Evolutionary conservation across 1,140 invertebrate species (phyloP), one percentile per base, ranked within the genome.

Genomic region (Polypedilum pembai): DNA sequence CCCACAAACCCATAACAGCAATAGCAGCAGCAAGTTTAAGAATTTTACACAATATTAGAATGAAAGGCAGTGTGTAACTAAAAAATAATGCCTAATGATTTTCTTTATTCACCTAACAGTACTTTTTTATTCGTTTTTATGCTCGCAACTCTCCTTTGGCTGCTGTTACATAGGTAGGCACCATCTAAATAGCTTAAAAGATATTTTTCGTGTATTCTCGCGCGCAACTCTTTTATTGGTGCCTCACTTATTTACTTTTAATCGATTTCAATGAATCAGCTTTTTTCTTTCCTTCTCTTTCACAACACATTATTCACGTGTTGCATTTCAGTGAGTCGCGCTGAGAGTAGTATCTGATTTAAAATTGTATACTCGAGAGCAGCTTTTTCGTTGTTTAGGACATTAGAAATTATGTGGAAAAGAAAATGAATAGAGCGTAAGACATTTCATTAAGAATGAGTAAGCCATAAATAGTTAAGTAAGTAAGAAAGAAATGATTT

Each of bases 191-290:
- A 56, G 15, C 45, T 56, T 56, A 56, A 56, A 12, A 56, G 45
- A 12, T 12, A 56, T 56, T 56, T 56, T 56, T 56, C 45, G 45
- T 56, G 45, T 56, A 12, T 56, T 56, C 45, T 56, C 4, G 45
- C 45, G 45, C 45, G 45, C 45, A 56, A n/a, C 45, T 33, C 24
- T n/a, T 56, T 56, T 56, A 56, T 56, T 56, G 45, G 45, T 56
- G 45, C 45, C 45, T 56, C 65, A 15, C n/a, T 56, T 56, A 56
- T 56, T 3, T 56, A 56, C 8, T 56, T 56, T 69, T 69, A 69
- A 69, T 69, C 65, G 65, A 69, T 69, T 69, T 69, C 65, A 69
- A 69, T 69, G 65, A 69, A 69, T 69, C 65, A 69, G 65, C 65
- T 69, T 20, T 69, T 69, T 69, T 41, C 10, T 45, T 15, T 45